Percentiles rank a stretch among this genome's conserved stretches.
phyloP scores from a whole-genome alignment of 1,140 invertebrate species.

The Drosophila ercepeae region DNA sequence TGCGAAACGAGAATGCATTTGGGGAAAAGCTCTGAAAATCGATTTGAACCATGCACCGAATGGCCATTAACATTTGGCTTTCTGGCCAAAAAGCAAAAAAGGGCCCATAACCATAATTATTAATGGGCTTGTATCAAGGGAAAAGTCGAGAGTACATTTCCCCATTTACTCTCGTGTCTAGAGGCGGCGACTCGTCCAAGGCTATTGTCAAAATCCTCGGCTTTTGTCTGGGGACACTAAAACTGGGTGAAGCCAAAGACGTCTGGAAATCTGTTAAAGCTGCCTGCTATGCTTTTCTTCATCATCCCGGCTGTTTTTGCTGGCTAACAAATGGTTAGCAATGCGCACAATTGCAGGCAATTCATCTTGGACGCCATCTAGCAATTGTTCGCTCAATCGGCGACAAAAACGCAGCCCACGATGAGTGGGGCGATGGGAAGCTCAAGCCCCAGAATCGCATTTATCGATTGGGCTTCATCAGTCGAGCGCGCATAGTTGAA shows the following conservation, averaged over 20 bases:
- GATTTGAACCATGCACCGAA: slow-evolving; percentile 61
- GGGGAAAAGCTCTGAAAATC: slow-evolving; percentile 48
- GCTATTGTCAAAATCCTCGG: slow-evolving; percentile 26
- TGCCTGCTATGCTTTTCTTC: slow-evolving; percentile 1
- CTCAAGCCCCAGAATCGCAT: slow-evolving; percentile 41
- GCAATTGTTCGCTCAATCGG: slow-evolving; percentile 74
- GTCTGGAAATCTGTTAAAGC: slow-evolving; percentile 8
- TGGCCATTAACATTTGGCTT: slow-evolving; percentile 67
- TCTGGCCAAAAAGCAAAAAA: slow-evolving; percentile 20
- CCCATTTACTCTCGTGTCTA: not conserved
- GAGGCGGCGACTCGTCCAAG: slow-evolving; percentile 23
- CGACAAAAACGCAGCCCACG: slow-evolving; percentile 60
- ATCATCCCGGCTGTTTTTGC: slow-evolving; percentile 19
- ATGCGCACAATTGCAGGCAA: slow-evolving; percentile 79
- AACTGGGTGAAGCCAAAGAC: slow-evolving; percentile 19
- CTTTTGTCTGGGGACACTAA: slow-evolving; percentile 8
- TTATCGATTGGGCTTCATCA: slow-evolving; percentile 75
- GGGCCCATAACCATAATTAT: slow-evolving; percentile 73
- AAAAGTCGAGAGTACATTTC: slow-evolving; percentile 2
- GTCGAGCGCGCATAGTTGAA: slow-evolving; percentile 33
- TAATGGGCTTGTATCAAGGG: slow-evolving; percentile 51
- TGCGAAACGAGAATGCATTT: slow-evolving; percentile 22
- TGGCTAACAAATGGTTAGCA: slow-evolving; percentile 69
- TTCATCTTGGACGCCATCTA: slow-evolving; percentile 69
- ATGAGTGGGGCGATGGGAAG: slow-evolving; percentile 6